Conservation (phyloP, 1,140 invertebrate species). For the Bactericera cockerelli region DNA sequence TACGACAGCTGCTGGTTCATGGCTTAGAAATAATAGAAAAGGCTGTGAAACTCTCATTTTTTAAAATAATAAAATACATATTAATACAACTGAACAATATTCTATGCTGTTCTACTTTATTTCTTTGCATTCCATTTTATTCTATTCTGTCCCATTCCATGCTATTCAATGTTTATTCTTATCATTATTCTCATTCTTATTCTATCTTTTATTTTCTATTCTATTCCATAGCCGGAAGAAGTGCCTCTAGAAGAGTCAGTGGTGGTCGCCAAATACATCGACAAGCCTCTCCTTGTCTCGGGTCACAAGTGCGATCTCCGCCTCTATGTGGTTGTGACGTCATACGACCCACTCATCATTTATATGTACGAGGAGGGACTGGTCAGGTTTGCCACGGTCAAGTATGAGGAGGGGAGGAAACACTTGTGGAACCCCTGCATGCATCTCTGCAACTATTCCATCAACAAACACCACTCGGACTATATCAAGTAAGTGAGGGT, state of each 20-base stretch:
- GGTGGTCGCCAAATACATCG: constrained; percentile 83
- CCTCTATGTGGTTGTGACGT: constrained; percentile 70
- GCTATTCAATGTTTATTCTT: too few species aligned
- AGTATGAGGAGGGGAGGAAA: constrained; percentile 61
- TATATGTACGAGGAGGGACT: constrained; percentile 78
- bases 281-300: constrained; percentile 84
- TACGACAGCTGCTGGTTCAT: too few species aligned
- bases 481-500: constrained; percentile 65
- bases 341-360: constrained; percentile 64
- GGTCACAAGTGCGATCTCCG: constrained; percentile 88
- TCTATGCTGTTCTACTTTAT: too few species aligned
- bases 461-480: constrained; percentile 83
- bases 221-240: constrained; percentile 58
- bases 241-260: constrained; percentile 79
- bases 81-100: too few species aligned
- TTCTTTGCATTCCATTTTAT: too few species aligned
- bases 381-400: constrained; percentile 71
- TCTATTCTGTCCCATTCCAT: too few species aligned
- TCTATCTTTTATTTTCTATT: too few species aligned
- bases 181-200: too few species aligned
- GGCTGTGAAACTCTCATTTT: too few species aligned
- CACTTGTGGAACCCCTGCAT: constrained; percentile 81
- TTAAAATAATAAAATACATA: too few species aligned
- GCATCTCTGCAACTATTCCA: constrained; percentile 87
- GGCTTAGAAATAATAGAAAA: too few species aligned